Evolutionary conservation across 2,888 invertebrate genomes (phyloP).

Genomic region (Lampropteryx suffumata): DNA sequence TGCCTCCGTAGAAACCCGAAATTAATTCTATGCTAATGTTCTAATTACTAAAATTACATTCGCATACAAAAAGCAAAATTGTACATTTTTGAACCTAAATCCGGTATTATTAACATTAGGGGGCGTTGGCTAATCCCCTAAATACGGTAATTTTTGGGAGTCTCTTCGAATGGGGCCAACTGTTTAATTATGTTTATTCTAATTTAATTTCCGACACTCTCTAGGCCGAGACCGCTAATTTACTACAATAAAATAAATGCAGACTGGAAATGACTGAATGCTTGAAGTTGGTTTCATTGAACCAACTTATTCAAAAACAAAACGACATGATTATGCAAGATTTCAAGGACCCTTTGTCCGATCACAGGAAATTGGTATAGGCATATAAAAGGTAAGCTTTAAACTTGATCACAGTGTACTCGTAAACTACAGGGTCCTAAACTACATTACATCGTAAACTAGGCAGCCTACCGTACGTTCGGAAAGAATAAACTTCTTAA

Average conservation of each 20-base stretch:
- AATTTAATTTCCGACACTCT: constrained; percentile 68
- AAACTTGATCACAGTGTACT: constrained; percentile 5
- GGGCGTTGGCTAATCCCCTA: constrained; percentile 52
- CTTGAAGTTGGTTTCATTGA: neutral
- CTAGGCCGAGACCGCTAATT: constrained; percentile 21
- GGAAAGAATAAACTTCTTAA: neutral
- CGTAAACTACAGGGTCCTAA: constrained; percentile 5
- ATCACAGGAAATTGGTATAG: constrained; percentile 1
- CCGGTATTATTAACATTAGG: constrained; percentile 45
- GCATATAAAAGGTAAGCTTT: constrained; percentile 1
- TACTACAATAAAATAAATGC: neutral
- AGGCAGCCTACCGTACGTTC: neutral
- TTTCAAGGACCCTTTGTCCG: neutral
- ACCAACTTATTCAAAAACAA: no score
- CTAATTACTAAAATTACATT: constrained; percentile 56
- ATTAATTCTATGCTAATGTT: constrained; percentile 57
- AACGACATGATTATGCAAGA: neutral
- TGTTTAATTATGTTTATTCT: constrained; percentile 73
- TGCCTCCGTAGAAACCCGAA: constrained; percentile 26
- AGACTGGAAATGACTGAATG: neutral
- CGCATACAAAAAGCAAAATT: constrained; percentile 38
- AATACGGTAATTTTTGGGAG: constrained; percentile 62
- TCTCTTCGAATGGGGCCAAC: constrained; percentile 61
- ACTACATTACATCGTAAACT: constrained; percentile 6
- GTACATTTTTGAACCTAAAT: constrained; percentile 42